These are phyloP conservation scores for Barbus barbus DNA, from an alignment of 2,113 vertebrate genomes.

Conservation along the genomic window DNA sequence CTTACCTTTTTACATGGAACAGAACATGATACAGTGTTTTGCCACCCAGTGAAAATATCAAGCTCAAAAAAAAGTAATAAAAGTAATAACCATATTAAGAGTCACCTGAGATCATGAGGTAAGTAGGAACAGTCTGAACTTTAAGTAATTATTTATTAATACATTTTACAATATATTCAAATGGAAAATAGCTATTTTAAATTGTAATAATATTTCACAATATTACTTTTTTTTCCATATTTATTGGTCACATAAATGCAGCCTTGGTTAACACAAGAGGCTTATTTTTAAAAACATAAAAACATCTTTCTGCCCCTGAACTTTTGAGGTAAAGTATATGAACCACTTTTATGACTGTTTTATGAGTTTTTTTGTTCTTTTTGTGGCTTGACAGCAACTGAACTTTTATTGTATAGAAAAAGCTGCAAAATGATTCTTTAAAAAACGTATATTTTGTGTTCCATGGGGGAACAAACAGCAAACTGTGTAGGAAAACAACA, in stretches of 20 bases:
- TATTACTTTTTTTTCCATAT: too few species aligned
- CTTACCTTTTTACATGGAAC: too few species aligned
- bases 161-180: too few species aligned
- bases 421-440: background rate
- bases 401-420: background rate
- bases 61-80: background rate
- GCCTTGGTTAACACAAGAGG: background rate
- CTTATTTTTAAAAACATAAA: background rate
- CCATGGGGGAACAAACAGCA: too few species aligned
- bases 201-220: too few species aligned
- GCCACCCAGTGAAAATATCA: too few species aligned
- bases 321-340: background rate
- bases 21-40: too few species aligned
- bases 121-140: background rate
- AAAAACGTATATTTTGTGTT: background rate
- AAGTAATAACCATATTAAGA: background rate
- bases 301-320: background rate
- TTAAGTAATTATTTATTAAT: background rate
- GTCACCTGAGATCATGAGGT: background rate
- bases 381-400: background rate
- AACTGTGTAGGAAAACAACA: background rate
- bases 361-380: background rate
- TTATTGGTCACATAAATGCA: background rate
- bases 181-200: too few species aligned
- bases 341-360: background rate